Percentiles rank a stretch among this genome's conserved stretches.
Evolutionary conservation across 2,113 vertebrate species (phyloP).

Genomic region (Scopus umbretta): DNA sequence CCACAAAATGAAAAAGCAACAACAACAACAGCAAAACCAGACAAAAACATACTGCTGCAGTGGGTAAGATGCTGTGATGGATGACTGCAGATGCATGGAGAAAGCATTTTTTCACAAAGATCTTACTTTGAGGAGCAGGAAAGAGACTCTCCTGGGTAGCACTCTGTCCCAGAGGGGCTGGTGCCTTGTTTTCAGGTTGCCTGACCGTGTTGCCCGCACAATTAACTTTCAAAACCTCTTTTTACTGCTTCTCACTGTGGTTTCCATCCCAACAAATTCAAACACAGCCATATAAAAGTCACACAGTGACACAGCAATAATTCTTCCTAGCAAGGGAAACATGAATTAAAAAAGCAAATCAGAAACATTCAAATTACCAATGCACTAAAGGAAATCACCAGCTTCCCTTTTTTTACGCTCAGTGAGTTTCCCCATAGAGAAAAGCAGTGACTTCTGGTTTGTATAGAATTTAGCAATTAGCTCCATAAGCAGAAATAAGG

Average conservation of each 20-base stretch:
- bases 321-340: background rate
- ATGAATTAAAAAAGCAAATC: background rate
- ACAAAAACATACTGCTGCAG: background rate
- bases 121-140: background rate
- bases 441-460: background rate
- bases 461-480: background rate
- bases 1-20: no score
- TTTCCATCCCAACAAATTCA: background rate
- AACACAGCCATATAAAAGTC: background rate
- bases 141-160: background rate
- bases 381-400: background rate
- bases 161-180: background rate
- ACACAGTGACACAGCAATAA: background rate
- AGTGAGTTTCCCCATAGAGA: background rate
- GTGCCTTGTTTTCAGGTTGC: background rate
- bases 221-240: background rate
- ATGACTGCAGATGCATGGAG: background rate
- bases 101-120: background rate
- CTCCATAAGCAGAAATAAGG: background rate
- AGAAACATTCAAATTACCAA: background rate
- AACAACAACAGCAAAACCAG: background rate
- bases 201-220: background rate
- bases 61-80: background rate
- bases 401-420: background rate
- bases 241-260: background rate